Evolutionary conservation across 1,140 invertebrate species (phyloP).

Genomic region (Rhyacophila brunnea): DNA sequence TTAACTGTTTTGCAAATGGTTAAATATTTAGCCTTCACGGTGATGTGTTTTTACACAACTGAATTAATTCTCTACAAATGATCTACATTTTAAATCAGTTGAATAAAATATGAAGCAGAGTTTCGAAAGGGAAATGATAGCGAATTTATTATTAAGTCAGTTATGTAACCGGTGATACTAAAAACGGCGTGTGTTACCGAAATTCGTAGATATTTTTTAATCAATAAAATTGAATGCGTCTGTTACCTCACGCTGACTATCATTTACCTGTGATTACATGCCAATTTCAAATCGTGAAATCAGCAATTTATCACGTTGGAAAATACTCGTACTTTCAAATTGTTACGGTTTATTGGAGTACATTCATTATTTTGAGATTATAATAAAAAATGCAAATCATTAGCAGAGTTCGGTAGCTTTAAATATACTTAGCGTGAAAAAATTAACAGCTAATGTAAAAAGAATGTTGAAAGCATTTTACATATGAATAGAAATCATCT

Average conservation of each 20-base stretch:
- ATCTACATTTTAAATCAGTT: slow-evolving; percentile 3
- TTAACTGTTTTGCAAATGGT: slow-evolving; percentile 2
- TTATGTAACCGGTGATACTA: too few relatives aligned
- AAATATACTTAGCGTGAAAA: too few relatives aligned
- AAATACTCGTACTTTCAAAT: slow-evolving; percentile 17
- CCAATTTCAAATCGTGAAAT: slow-evolving; percentile 13
- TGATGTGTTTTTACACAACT: slow-evolving; percentile 4
- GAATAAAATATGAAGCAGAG: slow-evolving; percentile 6
- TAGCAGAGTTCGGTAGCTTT: too few relatives aligned
- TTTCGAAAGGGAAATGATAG: slow-evolving; percentile 10
- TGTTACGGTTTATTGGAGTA: too few relatives aligned
- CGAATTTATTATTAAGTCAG: too few relatives aligned
- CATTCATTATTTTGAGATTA: too few relatives aligned
- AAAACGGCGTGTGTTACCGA: too few relatives aligned
- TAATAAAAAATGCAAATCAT: too few relatives aligned
- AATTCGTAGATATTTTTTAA: slow-evolving; percentile 6
- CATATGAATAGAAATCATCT: too few relatives aligned
- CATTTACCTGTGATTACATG: slow-evolving; percentile 13
- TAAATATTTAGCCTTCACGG: slow-evolving; percentile 11
- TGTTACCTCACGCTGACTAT: neutral
- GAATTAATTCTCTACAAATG: slow-evolving; percentile 3
- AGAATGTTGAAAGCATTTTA: too few relatives aligned
- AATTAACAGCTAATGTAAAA: too few relatives aligned
- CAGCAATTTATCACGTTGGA: slow-evolving; percentile 1
- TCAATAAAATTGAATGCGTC: slow-evolving; percentile 1